phyloP scores from a whole-genome alignment of 2,113 vertebrate species.

The Micromys minutus region DNA sequence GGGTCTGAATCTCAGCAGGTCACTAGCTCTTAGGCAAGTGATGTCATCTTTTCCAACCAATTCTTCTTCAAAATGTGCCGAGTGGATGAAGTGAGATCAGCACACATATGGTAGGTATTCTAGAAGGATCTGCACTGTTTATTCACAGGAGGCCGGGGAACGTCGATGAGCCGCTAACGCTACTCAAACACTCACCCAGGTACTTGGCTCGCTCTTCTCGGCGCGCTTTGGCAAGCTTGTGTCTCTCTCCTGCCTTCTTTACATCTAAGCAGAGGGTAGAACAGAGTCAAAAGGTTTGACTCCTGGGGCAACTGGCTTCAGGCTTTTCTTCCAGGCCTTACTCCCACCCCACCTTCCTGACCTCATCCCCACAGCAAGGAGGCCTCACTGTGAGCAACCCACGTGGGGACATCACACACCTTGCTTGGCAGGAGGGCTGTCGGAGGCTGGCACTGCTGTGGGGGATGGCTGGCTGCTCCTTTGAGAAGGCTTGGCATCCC shows the following conservation, averaged over 20 bases:
- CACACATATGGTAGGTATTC: background rate
- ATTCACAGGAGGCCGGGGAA: background rate
- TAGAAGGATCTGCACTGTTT: background rate
- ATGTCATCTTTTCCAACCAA: constrained; percentile 11
- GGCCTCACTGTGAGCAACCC: background rate
- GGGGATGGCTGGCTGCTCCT: constrained; percentile 69
- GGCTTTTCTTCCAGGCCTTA: background rate
- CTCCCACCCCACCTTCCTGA: background rate
- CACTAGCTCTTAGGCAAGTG: background rate
- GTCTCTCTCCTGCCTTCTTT: constrained; percentile 93
- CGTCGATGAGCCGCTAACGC: background rate
- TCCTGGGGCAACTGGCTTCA: background rate
- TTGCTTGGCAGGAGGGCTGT: constrained; percentile 83
- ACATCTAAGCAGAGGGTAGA: constrained; percentile 84
- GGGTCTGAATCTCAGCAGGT: background rate
- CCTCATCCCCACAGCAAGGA: background rate
- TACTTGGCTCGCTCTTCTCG: constrained; percentile 96
- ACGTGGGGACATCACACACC: constrained; percentile 68
- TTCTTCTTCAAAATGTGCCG: background rate
- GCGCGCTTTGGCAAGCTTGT: constrained; percentile 94
- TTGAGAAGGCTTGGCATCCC: constrained; percentile 58
- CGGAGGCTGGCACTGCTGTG: background rate
- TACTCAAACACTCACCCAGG: constrained; percentile 90
- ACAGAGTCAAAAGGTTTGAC: background rate
- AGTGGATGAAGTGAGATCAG: background rate